Conservation (phyloP, 2,888 invertebrate genomes). For the Coleophora flavipennella region DNA sequence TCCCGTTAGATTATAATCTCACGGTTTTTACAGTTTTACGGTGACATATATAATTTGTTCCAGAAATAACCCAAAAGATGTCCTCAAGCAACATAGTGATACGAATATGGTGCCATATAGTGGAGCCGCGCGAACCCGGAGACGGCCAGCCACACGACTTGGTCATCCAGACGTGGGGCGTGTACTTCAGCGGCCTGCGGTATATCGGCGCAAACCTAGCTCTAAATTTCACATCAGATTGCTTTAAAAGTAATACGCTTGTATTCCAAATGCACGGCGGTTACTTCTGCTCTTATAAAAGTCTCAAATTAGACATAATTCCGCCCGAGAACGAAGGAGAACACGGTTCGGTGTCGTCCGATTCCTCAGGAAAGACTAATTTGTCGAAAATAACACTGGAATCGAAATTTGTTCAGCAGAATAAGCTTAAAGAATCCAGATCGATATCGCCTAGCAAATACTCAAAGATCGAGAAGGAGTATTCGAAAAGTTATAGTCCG, state of each 20-base stretch:
- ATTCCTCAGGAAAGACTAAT: slow-evolving; percentile 52
- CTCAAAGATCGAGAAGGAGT: slow-evolving; percentile 44
- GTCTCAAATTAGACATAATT: slow-evolving; percentile 62
- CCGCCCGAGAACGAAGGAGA: slow-evolving; percentile 58
- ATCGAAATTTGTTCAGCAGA: slow-evolving; percentile 36
- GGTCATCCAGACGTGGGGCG: slow-evolving; percentile 85
- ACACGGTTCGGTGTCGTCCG: slow-evolving; percentile 54
- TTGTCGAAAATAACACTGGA: slow-evolving; percentile 50
- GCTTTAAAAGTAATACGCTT: slow-evolving; percentile 80
- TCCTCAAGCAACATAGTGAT: slow-evolving; percentile 62
- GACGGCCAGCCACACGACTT: slow-evolving; percentile 55
- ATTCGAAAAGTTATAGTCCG: slow-evolving; percentile 66
- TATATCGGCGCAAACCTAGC: slow-evolving; percentile 80
- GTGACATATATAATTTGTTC: slow-evolving; percentile 16
- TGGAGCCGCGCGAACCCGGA: slow-evolving; percentile 26
- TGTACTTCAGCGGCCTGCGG: slow-evolving; percentile 87
- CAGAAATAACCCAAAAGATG: slow-evolving; percentile 63
- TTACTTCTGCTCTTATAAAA: slow-evolving; percentile 80
- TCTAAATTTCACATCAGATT: slow-evolving; percentile 77
- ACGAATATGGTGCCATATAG: slow-evolving; percentile 59
- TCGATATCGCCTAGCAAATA: slow-evolving; percentile 55
- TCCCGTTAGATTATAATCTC: too few relatives aligned
- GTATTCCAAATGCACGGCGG: slow-evolving; percentile 92
- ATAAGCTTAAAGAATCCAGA: slow-evolving; percentile 46
- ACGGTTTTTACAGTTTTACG: too few relatives aligned